Base-by-base conservation (phyloP, 2,113 vertebrate genomes). In the Thunnus thynnus region DNA sequence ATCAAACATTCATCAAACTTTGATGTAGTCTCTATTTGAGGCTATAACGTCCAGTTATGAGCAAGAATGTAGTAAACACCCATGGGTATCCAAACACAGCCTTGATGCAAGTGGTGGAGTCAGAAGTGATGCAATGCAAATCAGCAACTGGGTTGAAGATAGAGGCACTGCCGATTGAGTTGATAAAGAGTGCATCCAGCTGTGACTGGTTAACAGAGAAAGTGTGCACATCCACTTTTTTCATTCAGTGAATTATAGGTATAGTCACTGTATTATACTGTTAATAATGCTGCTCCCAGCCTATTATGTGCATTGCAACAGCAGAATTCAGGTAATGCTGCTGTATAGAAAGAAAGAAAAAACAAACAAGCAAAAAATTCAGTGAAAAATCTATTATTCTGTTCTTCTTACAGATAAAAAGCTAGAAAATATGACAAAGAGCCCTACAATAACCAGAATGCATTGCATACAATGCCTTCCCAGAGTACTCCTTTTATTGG, bases 1-100 rank as follows among this genome's bases (percentile, higher is more conserved):
- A 77, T 80, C 77, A 83, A 56, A 63, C 8, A 3, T 52, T 72
- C 16, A 27, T 68, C 30, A 58, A 62, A 58, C 57, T 73, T 69
- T 76, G 71, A 75, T 56, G 50, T 7, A 36, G 14, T 14, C n/a
- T 62, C 51, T 32, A 20, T 25, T 67, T n/a, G 17, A 57, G 50
- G 62, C n/a, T 30, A 30, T 14, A 10, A 73, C 12, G n/a, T n/a
- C 8, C 55, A 32, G 48, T 18, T 20, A 46, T 30, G 44, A 46
- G 22, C 5, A 5, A 13, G 17, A n/a, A 54, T 5, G 17, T 25
- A 36, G 46, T 46, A 47, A 20, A 65, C 25, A 72, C 46, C 67
- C 54, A 30, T 32, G 14, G 62, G 54, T 46, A 25, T 44, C 11
- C 36, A 61, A 7, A 52, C 13, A 36, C 4, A n/a, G 14, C 48